These are phyloP conservation scores for Pseudomyrmex sp. DNA, from an alignment of 1,140 invertebrate species.

Conservation along the genomic window DNA sequence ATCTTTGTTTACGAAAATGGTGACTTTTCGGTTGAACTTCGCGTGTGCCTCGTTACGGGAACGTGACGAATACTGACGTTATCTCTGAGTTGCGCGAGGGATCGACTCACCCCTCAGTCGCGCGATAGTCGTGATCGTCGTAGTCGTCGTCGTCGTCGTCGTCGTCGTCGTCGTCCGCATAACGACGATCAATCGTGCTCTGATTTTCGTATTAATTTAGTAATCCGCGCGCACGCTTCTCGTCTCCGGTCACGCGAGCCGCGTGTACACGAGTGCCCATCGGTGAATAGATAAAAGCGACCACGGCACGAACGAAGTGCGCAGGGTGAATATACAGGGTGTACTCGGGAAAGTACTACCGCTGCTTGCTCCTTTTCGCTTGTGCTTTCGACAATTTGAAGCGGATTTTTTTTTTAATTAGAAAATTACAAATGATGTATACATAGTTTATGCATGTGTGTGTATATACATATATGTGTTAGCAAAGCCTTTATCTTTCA, in stretches of 20 bases:
- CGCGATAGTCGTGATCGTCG: slow-evolving; percentile 32
- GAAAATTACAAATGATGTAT: neutral
- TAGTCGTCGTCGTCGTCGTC: neutral
- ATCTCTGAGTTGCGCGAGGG: slow-evolving; percentile 13
- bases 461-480: too few species aligned
- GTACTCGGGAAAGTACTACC: neutral
- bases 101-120: slow-evolving; percentile 39
- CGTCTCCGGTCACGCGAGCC: slow-evolving; percentile 55
- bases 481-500: neutral
- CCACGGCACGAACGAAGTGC: slow-evolving; percentile 30
- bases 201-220: slow-evolving; percentile 62
- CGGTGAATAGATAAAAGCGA: slow-evolving; percentile 51
- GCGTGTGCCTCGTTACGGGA: slow-evolving; percentile 45
- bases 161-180: slow-evolving; percentile 3
- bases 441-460: too few species aligned
- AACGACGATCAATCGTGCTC: slow-evolving; percentile 54
- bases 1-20: slow-evolving; percentile 19
- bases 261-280: slow-evolving; percentile 46
- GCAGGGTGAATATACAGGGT: slow-evolving; percentile 7
- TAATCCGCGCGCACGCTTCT: slow-evolving; percentile 52
- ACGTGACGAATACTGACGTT: slow-evolving; percentile 42
- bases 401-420: neutral
- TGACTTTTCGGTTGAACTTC: slow-evolving; percentile 6
- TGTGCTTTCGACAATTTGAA: neutral
- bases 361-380: neutral